phyloP scores from a whole-genome alignment of 2,888 invertebrate genomes.

The Lepidochrysops patricia region DNA sequence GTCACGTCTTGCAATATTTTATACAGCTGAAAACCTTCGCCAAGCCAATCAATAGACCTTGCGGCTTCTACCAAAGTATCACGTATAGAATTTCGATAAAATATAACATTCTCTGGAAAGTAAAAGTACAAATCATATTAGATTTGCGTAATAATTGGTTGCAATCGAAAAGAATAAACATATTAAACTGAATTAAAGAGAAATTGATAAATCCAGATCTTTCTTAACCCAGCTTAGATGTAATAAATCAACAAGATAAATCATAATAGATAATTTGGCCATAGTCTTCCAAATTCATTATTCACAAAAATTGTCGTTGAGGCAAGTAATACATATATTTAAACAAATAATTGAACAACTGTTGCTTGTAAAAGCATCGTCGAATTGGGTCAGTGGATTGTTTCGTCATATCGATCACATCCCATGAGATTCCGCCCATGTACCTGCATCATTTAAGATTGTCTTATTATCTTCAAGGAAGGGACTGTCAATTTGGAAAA shows the following conservation, averaged over 20 bases:
- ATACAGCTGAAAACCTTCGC: slow-evolving; percentile 6
- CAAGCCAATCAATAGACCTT: slow-evolving; percentile 8
- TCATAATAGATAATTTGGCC: too few species aligned
- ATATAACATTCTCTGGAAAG: slow-evolving; percentile 1
- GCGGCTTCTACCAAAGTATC: slow-evolving; percentile 10
- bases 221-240: too few species aligned
- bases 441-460: not conserved
- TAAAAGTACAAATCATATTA: slow-evolving; percentile 7
- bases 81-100: slow-evolving; percentile 5
- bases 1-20: slow-evolving; percentile 11
- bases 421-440: not conserved
- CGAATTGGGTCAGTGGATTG: not conserved
- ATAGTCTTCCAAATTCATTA: not conserved
- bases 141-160: too few species aligned
- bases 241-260: too few species aligned
- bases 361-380: not conserved
- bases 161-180: too few species aligned
- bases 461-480: not conserved
- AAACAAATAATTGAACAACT: slow-evolving; percentile 7
- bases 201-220: too few species aligned
- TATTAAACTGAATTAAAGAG: too few species aligned
- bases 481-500: not conserved
- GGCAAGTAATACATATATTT: too few species aligned
- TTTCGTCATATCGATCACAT: slow-evolving; percentile 6
- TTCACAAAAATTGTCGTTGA: too few species aligned